Conservation (phyloP, 2,888 invertebrate genomes). For the Volucella inanis region DNA sequence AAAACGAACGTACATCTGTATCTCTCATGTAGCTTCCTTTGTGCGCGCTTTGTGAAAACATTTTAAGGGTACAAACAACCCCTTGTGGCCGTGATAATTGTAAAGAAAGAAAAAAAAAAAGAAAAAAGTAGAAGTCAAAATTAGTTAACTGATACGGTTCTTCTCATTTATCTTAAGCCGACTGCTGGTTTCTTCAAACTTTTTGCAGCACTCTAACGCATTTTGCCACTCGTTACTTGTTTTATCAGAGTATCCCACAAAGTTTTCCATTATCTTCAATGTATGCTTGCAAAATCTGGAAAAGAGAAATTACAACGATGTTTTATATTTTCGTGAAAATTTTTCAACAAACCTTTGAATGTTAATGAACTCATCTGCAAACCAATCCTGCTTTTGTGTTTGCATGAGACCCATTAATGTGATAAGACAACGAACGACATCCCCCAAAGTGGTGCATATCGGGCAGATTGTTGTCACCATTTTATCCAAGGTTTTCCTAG, state of each 20-base stretch:
- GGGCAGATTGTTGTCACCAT: conserved; percentile 75
- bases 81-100: no score
- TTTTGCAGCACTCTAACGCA: conserved; percentile 75
- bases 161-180: not conserved
- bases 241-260: conserved; percentile 76
- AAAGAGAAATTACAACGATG: not conserved
- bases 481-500: conserved; percentile 77
- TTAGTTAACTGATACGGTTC: no score
- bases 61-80: no score
- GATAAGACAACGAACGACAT: conserved; percentile 42
- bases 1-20: no score
- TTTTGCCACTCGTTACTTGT: conserved; percentile 79
- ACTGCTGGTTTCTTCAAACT: conserved; percentile 63
- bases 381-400: not conserved
- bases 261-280: conserved; percentile 77
- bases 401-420: conserved; percentile 9
- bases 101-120: no score
- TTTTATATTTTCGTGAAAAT: not conserved
- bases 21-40: no score
- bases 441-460: conserved; percentile 67
- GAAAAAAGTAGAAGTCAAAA: no score
- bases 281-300: conserved; percentile 77
- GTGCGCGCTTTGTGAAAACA: no score
- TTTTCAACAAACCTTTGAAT: conserved; percentile 37
- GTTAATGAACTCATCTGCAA: conserved; percentile 14